Percentiles rank a stretch among this genome's conserved stretches.
Evolutionary conservation across 2,888 invertebrate species (phyloP).

Genomic region (Acanthacorydalis orientalis): DNA sequence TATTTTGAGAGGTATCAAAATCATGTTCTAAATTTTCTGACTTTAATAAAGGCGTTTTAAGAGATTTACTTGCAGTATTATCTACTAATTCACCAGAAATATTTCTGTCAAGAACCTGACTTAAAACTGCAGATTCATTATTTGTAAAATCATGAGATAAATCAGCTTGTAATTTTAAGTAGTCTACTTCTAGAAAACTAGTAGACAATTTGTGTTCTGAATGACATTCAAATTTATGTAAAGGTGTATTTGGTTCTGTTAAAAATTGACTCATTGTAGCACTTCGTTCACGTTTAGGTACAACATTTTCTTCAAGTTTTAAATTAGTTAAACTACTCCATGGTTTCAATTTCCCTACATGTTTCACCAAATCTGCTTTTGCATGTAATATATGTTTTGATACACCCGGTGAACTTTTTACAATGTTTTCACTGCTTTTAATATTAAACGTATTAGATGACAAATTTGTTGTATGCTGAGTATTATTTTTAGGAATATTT

Average conservation of each 20-base stretch:
- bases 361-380: not conserved
- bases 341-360: conserved; percentile 20
- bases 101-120: no score
- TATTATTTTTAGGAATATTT: not conserved
- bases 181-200: conserved; percentile 21
- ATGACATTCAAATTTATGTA: conserved; percentile 10
- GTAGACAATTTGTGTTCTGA: conserved; percentile 14
- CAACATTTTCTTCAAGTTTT: conserved; percentile 13
- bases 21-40: no score
- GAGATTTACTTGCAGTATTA: no score
- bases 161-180: conserved; percentile 11
- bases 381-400: not conserved
- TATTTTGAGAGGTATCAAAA: no score
- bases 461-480: not conserved
- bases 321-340: conserved; percentile 28
- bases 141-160: not conserved
- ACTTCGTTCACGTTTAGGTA: conserved; percentile 12
- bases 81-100: no score
- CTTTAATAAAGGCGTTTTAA: no score
- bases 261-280: conserved; percentile 18
- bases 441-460: not conserved
- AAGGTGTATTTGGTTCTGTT: conserved; percentile 23
- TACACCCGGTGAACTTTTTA: conserved; percentile 14
- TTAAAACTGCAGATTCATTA: not conserved
- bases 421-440: conserved; percentile 13